Conservation (phyloP, 2,113 vertebrate genomes). For the Cardinalis cardinalis region DNA sequence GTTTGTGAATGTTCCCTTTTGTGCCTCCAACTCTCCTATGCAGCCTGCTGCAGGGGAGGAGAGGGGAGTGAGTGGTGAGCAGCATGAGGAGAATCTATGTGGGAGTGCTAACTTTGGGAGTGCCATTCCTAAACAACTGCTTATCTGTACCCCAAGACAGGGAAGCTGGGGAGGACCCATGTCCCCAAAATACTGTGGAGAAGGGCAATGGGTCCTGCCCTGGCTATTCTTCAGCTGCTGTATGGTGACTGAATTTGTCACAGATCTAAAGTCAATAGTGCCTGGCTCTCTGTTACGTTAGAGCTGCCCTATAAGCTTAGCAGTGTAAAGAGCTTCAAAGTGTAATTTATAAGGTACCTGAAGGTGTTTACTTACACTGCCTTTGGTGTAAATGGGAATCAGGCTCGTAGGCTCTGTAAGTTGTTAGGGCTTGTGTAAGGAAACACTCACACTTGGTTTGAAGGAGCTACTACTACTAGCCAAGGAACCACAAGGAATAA, state of each 20-base stretch:
- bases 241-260: background rate
- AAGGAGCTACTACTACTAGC: background rate
- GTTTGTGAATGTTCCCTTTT: background rate
- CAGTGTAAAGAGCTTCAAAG: background rate
- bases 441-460: background rate
- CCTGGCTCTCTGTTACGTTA: background rate
- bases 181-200: background rate
- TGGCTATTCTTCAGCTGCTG: background rate
- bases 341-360: background rate
- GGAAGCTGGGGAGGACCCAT: background rate
- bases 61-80: accelerated
- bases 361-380: background rate
- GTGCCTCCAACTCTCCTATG: background rate
- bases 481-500: background rate
- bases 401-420: background rate
- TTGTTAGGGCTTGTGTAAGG: background rate
- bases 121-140: background rate
- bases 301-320: background rate
- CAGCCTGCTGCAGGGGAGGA: background rate
- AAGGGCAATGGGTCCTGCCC: background rate
- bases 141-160: background rate
- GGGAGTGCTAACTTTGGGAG: background rate
- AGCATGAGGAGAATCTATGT: background rate
- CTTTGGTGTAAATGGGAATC: background rate
- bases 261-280: background rate